Percentiles rank a stretch among this genome's conserved stretches.
Evolutionary conservation across 2,888 invertebrate genomes (phyloP).

Genomic region (Aelia acuminata): DNA sequence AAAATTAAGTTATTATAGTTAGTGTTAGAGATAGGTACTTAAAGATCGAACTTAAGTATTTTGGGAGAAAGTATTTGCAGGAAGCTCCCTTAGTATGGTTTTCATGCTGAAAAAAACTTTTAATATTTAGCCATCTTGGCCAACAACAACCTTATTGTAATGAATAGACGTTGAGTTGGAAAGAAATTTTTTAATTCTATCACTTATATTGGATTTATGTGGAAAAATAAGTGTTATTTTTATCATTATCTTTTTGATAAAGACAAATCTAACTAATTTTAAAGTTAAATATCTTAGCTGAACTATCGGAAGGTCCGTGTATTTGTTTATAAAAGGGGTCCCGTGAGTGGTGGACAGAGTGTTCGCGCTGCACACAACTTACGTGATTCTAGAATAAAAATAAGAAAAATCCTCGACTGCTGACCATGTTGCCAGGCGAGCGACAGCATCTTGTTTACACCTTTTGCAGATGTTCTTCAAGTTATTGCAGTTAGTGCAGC

Average conservation of each 20-base stretch:
- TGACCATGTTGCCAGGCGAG: not conserved
- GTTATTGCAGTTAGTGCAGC: not conserved
- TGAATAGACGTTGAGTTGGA: too few relatives aligned
- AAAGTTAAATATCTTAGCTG: not conserved
- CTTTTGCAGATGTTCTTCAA: not conserved
- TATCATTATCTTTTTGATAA: not conserved
- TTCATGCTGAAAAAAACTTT: too few relatives aligned
- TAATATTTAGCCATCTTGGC: too few relatives aligned
- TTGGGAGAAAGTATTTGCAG: not conserved
- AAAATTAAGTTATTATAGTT: too few relatives aligned
- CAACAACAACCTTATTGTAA: too few relatives aligned
- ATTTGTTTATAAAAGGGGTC: not conserved
- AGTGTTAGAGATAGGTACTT: not conserved
- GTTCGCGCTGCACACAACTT: conserved; percentile 15
- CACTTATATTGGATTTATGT: too few relatives aligned
- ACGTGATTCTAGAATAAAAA: conserved; percentile 20
- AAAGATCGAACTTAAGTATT: not conserved
- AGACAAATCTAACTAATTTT: not conserved
- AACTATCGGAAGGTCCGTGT: not conserved
- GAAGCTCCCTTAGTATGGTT: too few relatives aligned
- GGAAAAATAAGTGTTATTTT: too few relatives aligned
- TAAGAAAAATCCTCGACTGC: conserved; percentile 35
- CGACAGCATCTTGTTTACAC: not conserved
- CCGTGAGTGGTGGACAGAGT: not conserved
- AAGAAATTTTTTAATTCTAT: too few relatives aligned